These are phyloP conservation scores for Ectropis grisescens DNA, from an alignment of 1,140 invertebrate species.

Conservation along the genomic window DNA sequence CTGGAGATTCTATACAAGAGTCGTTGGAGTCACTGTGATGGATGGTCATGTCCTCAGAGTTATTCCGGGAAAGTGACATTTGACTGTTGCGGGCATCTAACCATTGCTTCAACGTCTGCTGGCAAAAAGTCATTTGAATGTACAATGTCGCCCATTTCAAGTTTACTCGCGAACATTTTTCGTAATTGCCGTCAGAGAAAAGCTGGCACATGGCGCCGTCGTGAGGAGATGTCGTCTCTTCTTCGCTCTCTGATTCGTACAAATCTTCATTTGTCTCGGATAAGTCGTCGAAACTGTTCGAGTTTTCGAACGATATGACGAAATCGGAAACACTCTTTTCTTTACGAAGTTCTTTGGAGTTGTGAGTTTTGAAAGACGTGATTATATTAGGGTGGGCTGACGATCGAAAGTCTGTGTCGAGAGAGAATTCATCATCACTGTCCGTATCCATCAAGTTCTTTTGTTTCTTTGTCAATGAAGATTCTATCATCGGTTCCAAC, in stretches of 20 bases:
- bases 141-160: constrained; percentile 77
- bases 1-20: constrained; percentile 28
- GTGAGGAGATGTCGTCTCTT: constrained; percentile 19
- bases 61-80: constrained; percentile 30
- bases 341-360: constrained; percentile 47
- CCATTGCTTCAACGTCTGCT: constrained; percentile 81
- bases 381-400: constrained; percentile 46
- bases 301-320: constrained; percentile 47
- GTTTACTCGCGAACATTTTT: constrained; percentile 57
- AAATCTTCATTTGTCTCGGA: constrained; percentile 21
- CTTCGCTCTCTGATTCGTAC: constrained; percentile 31
- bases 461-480: constrained; percentile 39
- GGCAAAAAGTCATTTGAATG: constrained; percentile 87
- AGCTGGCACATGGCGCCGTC: constrained; percentile 48
- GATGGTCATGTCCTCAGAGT: constrained; percentile 37
- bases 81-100: constrained; percentile 73
- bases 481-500: constrained; percentile 75
- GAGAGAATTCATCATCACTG: constrained; percentile 41
- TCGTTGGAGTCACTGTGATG: constrained; percentile 38
- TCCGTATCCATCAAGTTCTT: constrained; percentile 48
- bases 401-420: constrained; percentile 28
- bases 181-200: constrained; percentile 29
- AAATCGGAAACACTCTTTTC: constrained; percentile 48
- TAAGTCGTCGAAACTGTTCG: constrained; percentile 33
- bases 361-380: constrained; percentile 57